Conservation (phyloP, 2,888 invertebrate genomes). For the Diarsia dahlii region DNA sequence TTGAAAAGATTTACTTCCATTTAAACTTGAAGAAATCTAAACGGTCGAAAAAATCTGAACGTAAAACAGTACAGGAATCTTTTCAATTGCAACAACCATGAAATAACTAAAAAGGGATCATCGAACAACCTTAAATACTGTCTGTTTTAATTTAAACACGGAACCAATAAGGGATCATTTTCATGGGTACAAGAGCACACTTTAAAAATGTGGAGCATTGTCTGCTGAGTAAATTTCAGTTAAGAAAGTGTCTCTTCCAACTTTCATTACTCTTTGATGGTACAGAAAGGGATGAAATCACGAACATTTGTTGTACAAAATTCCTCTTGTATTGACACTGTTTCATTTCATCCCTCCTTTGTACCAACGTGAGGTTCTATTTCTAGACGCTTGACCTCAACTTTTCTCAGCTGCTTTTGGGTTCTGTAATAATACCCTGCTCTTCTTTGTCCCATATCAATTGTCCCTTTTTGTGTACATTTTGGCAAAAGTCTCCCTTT, state of each 20-base stretch:
- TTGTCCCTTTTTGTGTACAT: constrained; percentile 15
- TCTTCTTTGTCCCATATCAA: constrained; percentile 10
- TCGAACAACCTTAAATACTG: background rate
- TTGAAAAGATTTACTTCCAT: background rate
- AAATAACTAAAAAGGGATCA: background rate
- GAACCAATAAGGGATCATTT: background rate
- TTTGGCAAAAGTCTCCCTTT: background rate
- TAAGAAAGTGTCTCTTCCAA: background rate
- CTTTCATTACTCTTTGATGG: constrained; percentile 14
- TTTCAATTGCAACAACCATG: too few relatives aligned
- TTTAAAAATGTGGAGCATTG: constrained; percentile 3
- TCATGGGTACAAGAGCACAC: background rate
- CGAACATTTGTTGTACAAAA: background rate
- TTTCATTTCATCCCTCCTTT: constrained; percentile 34
- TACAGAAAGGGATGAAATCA: constrained; percentile 17
- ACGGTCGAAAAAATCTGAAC: too few relatives aligned
- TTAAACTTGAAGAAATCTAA: background rate
- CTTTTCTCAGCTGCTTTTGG: constrained; percentile 7
- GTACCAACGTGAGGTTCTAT: constrained; percentile 9
- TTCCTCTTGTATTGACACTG: background rate
- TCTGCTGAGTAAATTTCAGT: constrained; percentile 6
- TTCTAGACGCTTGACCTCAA: constrained; percentile 13
- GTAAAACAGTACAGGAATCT: too few relatives aligned
- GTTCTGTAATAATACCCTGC: background rate
- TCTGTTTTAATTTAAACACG: constrained; percentile 22